Evolutionary conservation across 2,113 vertebrate genomes (phyloP).

Genomic region (Sander lucioperca): DNA sequence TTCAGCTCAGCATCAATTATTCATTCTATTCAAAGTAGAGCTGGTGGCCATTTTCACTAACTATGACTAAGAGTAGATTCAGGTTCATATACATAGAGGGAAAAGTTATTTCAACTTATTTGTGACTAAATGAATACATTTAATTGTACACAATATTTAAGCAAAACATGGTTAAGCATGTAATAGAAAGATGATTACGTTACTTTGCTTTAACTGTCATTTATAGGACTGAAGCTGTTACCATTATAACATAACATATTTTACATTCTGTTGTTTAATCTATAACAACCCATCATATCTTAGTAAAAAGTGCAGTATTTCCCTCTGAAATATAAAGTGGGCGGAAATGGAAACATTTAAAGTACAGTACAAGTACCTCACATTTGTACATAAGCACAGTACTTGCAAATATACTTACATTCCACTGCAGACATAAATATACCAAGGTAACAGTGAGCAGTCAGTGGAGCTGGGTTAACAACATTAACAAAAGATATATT

Average conservation of each 20-base stretch:
- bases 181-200: not conserved
- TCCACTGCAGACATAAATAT: not conserved
- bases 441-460: not conserved
- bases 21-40: constrained; percentile 36
- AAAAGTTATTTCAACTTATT: not conserved
- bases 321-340: not conserved
- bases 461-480: not conserved
- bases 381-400: not conserved
- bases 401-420: not conserved
- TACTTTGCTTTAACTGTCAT: not conserved
- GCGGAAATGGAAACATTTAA: not conserved
- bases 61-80: not conserved
- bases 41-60: not conserved
- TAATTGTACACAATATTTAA: not conserved
- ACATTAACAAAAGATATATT: not conserved
- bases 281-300: not conserved
- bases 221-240: too few species aligned
- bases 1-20: constrained; percentile 73
- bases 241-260: too few species aligned
- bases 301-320: too few species aligned
- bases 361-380: not conserved
- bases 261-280: not conserved
- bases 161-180: not conserved
- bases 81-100: not conserved
- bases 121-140: not conserved